Conservation (phyloP, 2,797 vertebrate species). For the Heliangelus exortis region DNA sequence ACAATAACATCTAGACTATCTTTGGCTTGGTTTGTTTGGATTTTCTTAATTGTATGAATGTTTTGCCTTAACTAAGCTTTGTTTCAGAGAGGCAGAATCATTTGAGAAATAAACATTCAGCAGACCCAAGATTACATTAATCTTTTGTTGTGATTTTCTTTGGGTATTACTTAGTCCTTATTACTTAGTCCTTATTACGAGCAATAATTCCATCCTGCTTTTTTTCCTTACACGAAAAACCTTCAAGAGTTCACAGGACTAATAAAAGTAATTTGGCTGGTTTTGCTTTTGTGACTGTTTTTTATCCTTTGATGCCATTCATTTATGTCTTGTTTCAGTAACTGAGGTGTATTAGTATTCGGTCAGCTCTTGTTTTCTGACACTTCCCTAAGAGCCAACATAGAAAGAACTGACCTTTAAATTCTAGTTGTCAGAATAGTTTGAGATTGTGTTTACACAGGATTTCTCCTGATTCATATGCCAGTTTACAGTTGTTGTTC, state of each 20-base stretch:
- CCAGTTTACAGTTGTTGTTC: background rate
- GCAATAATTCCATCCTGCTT: background rate
- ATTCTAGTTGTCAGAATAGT: background rate
- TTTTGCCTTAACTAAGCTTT: background rate
- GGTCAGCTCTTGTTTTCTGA: background rate
- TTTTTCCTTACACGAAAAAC: background rate
- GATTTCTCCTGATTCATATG: background rate
- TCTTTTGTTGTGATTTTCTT: background rate
- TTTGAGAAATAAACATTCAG: background rate
- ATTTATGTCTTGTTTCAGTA: background rate
- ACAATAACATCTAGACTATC: background rate
- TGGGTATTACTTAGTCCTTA: background rate
- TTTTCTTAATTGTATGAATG: background rate
- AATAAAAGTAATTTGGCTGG: background rate
- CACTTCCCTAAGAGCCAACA: background rate
- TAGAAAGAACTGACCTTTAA: background rate
- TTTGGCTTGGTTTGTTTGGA: background rate
- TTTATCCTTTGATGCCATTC: background rate
- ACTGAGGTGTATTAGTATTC: background rate
- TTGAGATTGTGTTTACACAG: background rate
- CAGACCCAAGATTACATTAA: background rate
- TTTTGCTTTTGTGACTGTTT: background rate
- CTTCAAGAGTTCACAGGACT: background rate
- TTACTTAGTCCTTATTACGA: background rate
- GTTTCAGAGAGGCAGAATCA: background rate